phyloP scores from a whole-genome alignment of 2,888 invertebrate species.

The Flabesymbios commensalis region DNA sequence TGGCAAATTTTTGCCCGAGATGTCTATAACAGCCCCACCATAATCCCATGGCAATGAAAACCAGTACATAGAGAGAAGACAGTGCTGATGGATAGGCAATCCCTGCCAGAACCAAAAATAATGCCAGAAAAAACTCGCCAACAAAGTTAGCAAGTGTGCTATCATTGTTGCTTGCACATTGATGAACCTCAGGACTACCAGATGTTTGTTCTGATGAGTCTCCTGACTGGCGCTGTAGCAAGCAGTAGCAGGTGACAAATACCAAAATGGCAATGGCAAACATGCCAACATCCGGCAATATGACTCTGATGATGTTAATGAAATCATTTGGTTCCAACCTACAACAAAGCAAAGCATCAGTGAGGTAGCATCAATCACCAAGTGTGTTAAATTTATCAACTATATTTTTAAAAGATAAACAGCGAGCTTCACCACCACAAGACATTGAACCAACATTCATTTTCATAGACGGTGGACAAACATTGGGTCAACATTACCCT shows the following conservation, averaged over 20 bases:
- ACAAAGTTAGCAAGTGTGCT: conserved; percentile 38
- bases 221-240: conserved; percentile 16
- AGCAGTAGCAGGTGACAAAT: conserved; percentile 42
- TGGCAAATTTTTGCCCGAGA: conserved; percentile 76
- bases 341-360: not conserved
- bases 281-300: conserved; percentile 52
- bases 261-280: conserved; percentile 46
- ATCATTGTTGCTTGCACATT: not conserved
- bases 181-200: not conserved
- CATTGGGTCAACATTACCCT: too few relatives aligned
- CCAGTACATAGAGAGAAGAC: conserved; percentile 83
- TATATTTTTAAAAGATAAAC: not conserved
- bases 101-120: conserved; percentile 63
- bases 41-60: conserved; percentile 82
- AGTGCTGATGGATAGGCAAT: conserved; percentile 81
- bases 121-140: conserved; percentile 43
- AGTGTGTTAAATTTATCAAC: not conserved
- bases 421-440: not conserved
- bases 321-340: conserved; percentile 30
- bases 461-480: too few relatives aligned
- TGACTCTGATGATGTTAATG: conserved; percentile 45
- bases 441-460: not conserved
- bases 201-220: conserved; percentile 3
- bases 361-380: not conserved
- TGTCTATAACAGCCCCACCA: conserved; percentile 73